Evolutionary conservation across 2,797 vertebrate species (phyloP).

Genomic region (Micrastur ruficollis): DNA sequence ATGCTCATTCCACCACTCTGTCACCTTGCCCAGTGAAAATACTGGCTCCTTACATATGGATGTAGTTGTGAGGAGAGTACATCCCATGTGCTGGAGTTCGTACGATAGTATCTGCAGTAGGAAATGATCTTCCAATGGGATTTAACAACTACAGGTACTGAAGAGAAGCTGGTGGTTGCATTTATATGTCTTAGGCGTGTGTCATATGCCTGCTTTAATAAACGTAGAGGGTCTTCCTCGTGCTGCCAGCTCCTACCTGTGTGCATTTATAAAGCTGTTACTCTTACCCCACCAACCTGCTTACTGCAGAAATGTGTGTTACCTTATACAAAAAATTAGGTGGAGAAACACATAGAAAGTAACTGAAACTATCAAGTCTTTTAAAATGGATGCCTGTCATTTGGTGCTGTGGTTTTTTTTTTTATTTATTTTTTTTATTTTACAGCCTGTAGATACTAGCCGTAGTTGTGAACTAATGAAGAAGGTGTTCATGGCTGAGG

Average conservation of each 20-base stretch:
- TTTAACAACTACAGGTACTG: not conserved
- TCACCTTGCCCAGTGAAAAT: not conserved
- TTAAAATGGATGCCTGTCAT: not conserved
- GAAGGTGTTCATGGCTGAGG: not conserved
- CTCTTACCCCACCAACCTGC: not conserved
- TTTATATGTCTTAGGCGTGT: not conserved
- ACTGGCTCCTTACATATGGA: not conserved
- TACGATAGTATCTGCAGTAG: not conserved
- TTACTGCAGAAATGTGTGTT: not conserved
- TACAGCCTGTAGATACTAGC: not conserved
- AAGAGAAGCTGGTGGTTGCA: not conserved
- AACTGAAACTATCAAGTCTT: not conserved
- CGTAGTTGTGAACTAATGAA: not conserved
- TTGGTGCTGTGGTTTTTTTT: not conserved
- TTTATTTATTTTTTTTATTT: not conserved
- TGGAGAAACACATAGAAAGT: not conserved
- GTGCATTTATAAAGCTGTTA: not conserved
- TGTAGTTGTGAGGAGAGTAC: not conserved
- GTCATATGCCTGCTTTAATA: not conserved
- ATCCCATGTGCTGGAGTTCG: not conserved
- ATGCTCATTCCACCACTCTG: not conserved
- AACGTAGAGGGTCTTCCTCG: not conserved
- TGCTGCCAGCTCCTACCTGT: not conserved
- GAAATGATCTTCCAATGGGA: not conserved
- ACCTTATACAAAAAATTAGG: not conserved